These are phyloP conservation scores for Hipposideros armiger DNA, from an alignment of 2,113 vertebrate species.

Conservation along the genomic window DNA sequence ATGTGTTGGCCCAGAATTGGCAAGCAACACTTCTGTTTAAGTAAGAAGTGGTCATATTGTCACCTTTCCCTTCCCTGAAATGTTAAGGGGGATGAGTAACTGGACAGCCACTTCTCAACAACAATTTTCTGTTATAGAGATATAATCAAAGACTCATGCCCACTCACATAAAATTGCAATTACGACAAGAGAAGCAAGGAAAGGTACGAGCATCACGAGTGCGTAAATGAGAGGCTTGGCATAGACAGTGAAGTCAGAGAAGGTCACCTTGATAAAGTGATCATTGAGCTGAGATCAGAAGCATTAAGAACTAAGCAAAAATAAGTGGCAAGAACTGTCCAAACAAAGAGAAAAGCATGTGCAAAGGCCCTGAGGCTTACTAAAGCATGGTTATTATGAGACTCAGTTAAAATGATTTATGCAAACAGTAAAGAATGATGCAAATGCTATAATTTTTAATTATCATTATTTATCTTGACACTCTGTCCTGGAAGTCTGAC, in stretches of 20 bases:
- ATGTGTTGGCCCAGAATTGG: not conserved
- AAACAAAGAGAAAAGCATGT: not conserved
- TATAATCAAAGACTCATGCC: not conserved
- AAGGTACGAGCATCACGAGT: not conserved
- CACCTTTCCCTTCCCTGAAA: not conserved
- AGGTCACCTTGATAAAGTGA: conserved; percentile 34
- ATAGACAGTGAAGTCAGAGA: not conserved
- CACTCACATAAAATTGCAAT: not conserved
- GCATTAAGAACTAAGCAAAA: conserved; percentile 10
- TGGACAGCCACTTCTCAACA: not conserved
- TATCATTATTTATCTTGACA: conserved; percentile 12
- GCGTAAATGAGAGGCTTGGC: not conserved
- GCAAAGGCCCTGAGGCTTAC: not conserved
- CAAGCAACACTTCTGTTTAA: not conserved
- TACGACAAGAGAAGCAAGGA: conserved; percentile 33
- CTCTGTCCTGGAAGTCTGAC: not conserved
- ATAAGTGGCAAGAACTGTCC: not conserved
- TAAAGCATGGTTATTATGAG: not conserved
- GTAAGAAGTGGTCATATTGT: not conserved
- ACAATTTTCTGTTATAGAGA: conserved; percentile 11
- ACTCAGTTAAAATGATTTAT: conserved; percentile 29
- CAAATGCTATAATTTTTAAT: conserved; percentile 45
- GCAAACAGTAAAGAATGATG: not conserved
- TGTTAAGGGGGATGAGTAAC: not conserved
- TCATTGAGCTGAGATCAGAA: not conserved